A percentile compares a stretch with the other conserved stretches of the same genome.
These are phyloP conservation scores for Ictidomys tridecemlineatus DNA, from an alignment of 2,113 vertebrate genomes.

Conservation along the genomic window DNA sequence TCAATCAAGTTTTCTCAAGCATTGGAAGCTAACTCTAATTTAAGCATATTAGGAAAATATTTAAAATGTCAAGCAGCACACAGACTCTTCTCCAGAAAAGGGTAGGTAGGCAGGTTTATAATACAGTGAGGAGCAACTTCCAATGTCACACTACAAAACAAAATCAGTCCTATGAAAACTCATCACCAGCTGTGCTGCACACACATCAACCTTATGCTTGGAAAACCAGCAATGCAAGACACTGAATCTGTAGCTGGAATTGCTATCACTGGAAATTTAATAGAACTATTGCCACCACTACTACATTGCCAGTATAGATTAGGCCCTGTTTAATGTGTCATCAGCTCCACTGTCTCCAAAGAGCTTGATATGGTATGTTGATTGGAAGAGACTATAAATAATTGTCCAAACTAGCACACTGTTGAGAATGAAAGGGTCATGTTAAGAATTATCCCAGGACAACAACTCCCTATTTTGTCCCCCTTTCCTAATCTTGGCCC, in stretches of 20 bases:
- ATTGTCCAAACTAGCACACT: neutral
- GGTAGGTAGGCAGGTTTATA: neutral
- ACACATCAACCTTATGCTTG: neutral
- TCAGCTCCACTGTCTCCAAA: neutral
- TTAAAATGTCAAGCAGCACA: neutral
- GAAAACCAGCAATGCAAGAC: neutral
- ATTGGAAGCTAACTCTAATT: neutral
- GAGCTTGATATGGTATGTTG: neutral
- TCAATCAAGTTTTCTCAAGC: neutral
- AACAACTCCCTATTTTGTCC: neutral
- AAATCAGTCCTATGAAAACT: neutral
- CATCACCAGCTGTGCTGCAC: neutral
- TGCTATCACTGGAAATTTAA: neutral
- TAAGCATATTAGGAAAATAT: neutral
- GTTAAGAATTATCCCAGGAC: neutral
- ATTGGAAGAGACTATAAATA: neutral
- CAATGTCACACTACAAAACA: neutral
- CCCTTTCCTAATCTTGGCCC: neutral
- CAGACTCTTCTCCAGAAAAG: neutral
- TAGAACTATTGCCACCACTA: neutral
- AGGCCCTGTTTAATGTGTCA: neutral
- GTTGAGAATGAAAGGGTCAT: neutral
- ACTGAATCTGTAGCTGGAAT: neutral
- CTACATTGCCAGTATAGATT: neutral
- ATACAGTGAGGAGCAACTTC: neutral